Base-by-base conservation (phyloP, 64 coral and sea anemone genomes). In the Anthopleura sola region DNA sequence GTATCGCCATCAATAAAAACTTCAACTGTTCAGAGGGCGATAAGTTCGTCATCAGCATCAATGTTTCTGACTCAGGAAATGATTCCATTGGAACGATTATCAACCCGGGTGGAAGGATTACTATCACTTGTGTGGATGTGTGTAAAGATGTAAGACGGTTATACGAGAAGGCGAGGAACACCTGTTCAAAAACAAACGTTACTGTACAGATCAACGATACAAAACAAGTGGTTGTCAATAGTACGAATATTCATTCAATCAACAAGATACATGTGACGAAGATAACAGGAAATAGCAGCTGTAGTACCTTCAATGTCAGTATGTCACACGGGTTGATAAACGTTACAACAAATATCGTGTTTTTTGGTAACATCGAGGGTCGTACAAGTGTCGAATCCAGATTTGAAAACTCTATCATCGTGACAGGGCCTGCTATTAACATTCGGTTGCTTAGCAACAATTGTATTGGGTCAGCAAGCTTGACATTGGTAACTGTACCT, bases 31-130 rank as follows among this genome's bases (percentile, higher is more conserved):
- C 66, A 10, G 66, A 69, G 11, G 29, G 66, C 3, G 66, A 69
- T 69, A 32, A 29, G 66, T 69, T 69, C 10, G 66, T 69, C 12
- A 69, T 69, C 29, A 69, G 29, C 11, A 69, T 69, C 66, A 69
- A 29, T 14, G 66, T 69, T 69, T 69, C 66, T 34, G 66, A 69
- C 29, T 69, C 66, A 69, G 66, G 66, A 13, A 69, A 69, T 69
- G 66, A 69, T 69, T 12, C 64, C 66, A 69, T 69, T 69, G 66
- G 66, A 69, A 34, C 6, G 26, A 69, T 69, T 33, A 26, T 69
- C 66, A 69, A 69, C 66, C 28, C 66, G 26, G 15, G 15, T 33
- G 66, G 28, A 32, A 28, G 0, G 0, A 5, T 69, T 1, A 69
- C 66, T 2, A 69, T 69, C 2, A 15, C 3, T 6, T 69, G 66